phyloP scores from a whole-genome alignment of 2,797 vertebrate species.

The Tapera naevia region DNA sequence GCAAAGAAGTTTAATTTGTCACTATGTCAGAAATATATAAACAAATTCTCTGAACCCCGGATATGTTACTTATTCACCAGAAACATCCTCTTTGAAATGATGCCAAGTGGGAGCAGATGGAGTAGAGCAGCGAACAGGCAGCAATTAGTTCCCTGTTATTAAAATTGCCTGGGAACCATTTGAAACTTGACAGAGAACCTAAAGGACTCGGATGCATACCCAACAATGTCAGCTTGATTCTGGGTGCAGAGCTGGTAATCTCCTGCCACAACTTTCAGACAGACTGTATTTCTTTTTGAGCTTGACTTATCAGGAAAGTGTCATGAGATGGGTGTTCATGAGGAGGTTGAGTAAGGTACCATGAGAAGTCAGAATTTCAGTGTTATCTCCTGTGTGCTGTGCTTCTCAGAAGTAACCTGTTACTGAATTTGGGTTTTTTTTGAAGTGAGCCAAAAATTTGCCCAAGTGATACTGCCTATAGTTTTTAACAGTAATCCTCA shows the following conservation, averaged over 20 bases:
- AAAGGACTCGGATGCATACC: constrained; percentile 41
- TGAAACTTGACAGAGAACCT: constrained; percentile 58
- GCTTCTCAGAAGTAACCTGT: background rate
- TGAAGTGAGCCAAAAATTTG: background rate
- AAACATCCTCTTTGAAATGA: constrained; percentile 65
- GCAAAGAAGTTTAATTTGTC: constrained; percentile 39
- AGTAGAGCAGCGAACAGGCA: constrained; percentile 61
- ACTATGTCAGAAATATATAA: constrained; percentile 38
- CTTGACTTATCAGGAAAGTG: background rate
- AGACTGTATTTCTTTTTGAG: background rate
- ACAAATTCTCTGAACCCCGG: constrained; percentile 21
- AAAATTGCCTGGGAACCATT: constrained; percentile 71
- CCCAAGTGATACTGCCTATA: background rate
- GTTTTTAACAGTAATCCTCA: background rate
- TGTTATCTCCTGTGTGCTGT: background rate
- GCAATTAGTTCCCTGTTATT: constrained; percentile 55
- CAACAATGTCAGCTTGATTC: constrained; percentile 58
- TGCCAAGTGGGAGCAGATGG: constrained; percentile 57
- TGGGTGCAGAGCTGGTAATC: constrained; percentile 20
- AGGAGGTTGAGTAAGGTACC: background rate
- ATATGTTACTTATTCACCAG: constrained; percentile 53
- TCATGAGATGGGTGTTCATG: background rate
- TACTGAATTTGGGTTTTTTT: background rate
- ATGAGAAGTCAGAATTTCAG: background rate
- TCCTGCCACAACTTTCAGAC: constrained; percentile 4